Evolutionary conservation across 2,113 vertebrate genomes (phyloP), one percentile per base, ranked within the genome.

Genomic region (Lepisosteus oculatus): DNA sequence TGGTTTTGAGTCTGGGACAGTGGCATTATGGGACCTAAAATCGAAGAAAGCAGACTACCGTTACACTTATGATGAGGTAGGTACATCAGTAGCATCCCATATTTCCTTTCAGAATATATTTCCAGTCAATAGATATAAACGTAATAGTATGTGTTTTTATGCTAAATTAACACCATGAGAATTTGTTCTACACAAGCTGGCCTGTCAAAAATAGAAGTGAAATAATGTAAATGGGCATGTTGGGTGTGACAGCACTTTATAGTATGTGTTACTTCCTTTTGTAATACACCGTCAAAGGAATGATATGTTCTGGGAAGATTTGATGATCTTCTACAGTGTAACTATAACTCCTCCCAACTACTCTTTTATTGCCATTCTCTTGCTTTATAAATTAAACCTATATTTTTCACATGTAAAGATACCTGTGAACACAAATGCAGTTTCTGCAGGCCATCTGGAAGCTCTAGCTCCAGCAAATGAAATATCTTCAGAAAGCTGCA

Each of bases 21-120:
- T 99, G 78, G 95, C 93, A 64, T 88, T 99, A 79, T 99, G 97
- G 97, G 97, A 99, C 87, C 93, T 99, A 83, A 99, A 99, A 87
- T 99, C 94, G 84, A 99, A 99, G 93, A 99, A 98, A 82, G 97
- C 95, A 0, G 97, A 99, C 88, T 98, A 95, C 87, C 95, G 97
- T 92, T 99, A 99, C 78, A 95, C 94, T 55, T 95, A 99, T 61
- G 97, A 99, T 79, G 97, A 99, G 97, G 97, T 99, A 94, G 89
- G 70, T 67, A 11, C 67, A 74, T 70, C 63, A 68, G 73, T 76
- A 74, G 57, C 65, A 55, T 55, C 72, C 75, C 74, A 55, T 11
- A 74, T 82, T 63, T 61, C 45, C 66, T 43, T 59, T 29, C 43
- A 47, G 12, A 12, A 29, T 15, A 29, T 29, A 29, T 29, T 3